Evolutionary conservation across 2,888 invertebrate genomes (phyloP).

Genomic region (Ectemnius cavifrons): DNA sequence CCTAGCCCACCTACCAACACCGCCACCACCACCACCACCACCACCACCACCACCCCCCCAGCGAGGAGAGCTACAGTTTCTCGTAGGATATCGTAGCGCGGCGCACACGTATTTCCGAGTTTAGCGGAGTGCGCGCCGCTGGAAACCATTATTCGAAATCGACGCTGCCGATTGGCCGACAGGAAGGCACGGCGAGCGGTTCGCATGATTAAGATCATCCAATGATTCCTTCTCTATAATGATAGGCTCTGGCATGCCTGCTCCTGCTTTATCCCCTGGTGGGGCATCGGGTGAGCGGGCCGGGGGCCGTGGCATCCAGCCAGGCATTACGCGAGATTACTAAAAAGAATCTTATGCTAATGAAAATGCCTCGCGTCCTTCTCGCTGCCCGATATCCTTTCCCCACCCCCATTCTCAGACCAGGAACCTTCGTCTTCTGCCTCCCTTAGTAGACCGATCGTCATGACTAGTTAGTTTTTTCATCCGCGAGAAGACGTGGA

Average conservation of each 20-base stretch:
- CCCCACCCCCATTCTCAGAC: conserved; percentile 13
- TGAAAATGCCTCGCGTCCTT: conserved; percentile 62
- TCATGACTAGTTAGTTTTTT: background rate
- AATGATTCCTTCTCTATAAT: conserved; percentile 78
- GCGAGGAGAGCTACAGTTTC: conserved; percentile 29
- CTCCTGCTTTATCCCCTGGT: conserved; percentile 49
- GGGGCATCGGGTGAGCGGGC: conserved; percentile 37
- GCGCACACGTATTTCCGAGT: conserved; percentile 65
- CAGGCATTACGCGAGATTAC: conserved; percentile 54
- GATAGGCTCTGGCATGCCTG: conserved; percentile 68
- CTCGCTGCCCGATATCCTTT: background rate
- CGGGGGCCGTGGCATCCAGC: conserved; percentile 15
- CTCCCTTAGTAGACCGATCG: background rate
- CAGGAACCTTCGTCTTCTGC: conserved; percentile 3
- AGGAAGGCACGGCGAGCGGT: conserved; percentile 72
- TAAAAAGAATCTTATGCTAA: conserved; percentile 70
- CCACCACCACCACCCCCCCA: background rate
- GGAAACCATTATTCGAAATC: conserved; percentile 74
- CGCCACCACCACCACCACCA: no score
- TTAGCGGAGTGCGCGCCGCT: conserved; percentile 54
- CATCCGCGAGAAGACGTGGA: background rate
- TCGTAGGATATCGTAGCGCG: conserved; percentile 2
- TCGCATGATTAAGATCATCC: conserved; percentile 78
- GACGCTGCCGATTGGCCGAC: conserved; percentile 72
- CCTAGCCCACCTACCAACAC: no score